Evolutionary conservation across 2,888 invertebrate species (phyloP).

Genomic region (Stomorhina lunata): DNA sequence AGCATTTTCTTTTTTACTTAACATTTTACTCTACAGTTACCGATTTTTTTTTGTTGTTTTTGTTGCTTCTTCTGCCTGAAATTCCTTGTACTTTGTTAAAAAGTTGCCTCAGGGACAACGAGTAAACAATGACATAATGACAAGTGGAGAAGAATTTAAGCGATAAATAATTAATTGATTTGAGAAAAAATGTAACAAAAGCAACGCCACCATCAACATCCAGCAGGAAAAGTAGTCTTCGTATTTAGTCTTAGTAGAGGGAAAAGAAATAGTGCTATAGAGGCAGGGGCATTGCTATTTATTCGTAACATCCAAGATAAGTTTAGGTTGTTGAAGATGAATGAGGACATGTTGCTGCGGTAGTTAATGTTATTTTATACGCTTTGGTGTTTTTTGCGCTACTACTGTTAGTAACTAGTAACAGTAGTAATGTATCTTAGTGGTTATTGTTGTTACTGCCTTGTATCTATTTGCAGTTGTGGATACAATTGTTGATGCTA

Average conservation of each 20-base stretch:
- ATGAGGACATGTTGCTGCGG: conserved; percentile 71
- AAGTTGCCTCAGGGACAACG: conserved; percentile 71
- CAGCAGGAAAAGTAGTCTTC: conserved; percentile 8
- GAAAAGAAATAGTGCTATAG: background rate
- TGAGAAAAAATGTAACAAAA: conserved; percentile 68
- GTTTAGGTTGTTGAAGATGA: conserved; percentile 73
- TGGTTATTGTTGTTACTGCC: conserved; percentile 8
- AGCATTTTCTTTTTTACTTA: conserved; percentile 48
- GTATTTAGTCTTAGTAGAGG: too few species aligned
- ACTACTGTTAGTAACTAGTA: background rate
- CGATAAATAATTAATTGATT: conserved; percentile 79
- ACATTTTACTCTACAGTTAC: conserved; percentile 22
- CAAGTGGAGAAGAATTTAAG: conserved; percentile 79
- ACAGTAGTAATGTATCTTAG: conserved; percentile 35
- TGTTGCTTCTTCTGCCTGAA: background rate
- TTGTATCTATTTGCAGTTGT: background rate
- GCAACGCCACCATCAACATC: conserved; percentile 31
- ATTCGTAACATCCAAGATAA: conserved; percentile 41
- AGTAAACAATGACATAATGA: conserved; percentile 79
- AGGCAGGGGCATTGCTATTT: background rate
- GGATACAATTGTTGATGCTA: conserved; percentile 17
- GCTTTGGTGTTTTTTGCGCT: too few species aligned
- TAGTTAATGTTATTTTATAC: conserved; percentile 49
- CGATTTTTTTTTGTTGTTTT: background rate
- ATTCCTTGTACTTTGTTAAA: conserved; percentile 58